phyloP scores from a whole-genome alignment of 2,888 invertebrate genomes.

The Polydrusus tereticollis region DNA sequence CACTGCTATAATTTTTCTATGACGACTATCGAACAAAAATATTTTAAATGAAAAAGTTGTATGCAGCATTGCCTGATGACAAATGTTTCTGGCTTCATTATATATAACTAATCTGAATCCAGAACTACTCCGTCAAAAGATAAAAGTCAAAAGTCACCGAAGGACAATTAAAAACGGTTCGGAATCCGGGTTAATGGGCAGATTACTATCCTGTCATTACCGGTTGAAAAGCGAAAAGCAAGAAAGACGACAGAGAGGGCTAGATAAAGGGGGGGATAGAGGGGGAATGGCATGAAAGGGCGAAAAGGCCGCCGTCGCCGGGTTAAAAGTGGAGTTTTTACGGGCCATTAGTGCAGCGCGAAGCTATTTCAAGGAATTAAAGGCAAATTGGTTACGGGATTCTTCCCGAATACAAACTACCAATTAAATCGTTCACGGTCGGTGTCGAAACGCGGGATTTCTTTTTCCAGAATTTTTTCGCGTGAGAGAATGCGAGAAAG shows the following conservation, averaged over 20 bases:
- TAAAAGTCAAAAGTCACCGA: slow-evolving; percentile 37
- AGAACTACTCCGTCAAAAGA: slow-evolving; percentile 4
- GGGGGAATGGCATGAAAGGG: slow-evolving; percentile 39
- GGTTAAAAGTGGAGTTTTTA: slow-evolving; percentile 51
- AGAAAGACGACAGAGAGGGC: slow-evolving; percentile 20
- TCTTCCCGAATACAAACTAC: slow-evolving; percentile 57
- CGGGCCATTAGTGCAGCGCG: slow-evolving; percentile 58
- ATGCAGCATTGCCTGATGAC: not conserved
- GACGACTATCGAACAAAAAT: too few species aligned
- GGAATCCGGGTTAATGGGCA: slow-evolving; percentile 43
- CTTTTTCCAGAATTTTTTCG: not conserved
- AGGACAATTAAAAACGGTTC: slow-evolving; percentile 35
- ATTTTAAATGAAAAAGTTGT: too few species aligned
- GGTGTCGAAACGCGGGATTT: not conserved
- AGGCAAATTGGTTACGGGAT: slow-evolving; percentile 59
- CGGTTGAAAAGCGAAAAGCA: slow-evolving; percentile 19
- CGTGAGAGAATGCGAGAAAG: not conserved
- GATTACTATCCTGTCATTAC: slow-evolving; percentile 48
- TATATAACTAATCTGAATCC: not conserved
- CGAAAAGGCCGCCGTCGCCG: slow-evolving; percentile 21
- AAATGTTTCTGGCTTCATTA: not conserved
- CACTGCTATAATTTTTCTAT: too few species aligned
- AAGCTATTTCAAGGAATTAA: slow-evolving; percentile 58
- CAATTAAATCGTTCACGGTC: slow-evolving; percentile 52
- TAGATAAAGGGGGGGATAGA: slow-evolving; percentile 14